These are phyloP conservation scores for Radopholus similis DNA, from an alignment of 1,140 invertebrate genomes.

Conservation along the genomic window DNA sequence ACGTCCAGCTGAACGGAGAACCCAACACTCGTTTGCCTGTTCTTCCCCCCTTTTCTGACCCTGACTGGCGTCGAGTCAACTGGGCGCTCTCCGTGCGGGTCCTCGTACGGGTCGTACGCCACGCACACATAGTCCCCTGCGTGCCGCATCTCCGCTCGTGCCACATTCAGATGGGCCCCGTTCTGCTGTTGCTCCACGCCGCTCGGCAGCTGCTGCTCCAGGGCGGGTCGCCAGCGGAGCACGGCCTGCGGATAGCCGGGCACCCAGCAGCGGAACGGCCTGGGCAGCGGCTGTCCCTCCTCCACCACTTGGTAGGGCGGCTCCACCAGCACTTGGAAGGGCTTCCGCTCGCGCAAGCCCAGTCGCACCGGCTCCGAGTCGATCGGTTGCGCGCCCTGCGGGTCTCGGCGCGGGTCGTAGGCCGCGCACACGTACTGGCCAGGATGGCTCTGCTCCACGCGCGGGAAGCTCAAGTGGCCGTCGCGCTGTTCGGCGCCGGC, in stretches of 20 bases:
- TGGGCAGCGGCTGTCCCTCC: constrained; percentile 31
- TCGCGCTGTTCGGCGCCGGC: constrained; percentile 39
- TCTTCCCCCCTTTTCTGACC: not conserved
- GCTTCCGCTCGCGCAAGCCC: constrained; percentile 19
- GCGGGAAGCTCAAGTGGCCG: constrained; percentile 43
- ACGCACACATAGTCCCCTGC: constrained; percentile 19
- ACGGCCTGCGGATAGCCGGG: constrained; percentile 44
- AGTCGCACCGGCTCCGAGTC: constrained; percentile 44
- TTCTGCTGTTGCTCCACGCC: constrained; percentile 38
- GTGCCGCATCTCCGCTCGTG: constrained; percentile 38
- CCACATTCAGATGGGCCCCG: constrained; percentile 38
- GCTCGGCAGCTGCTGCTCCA: constrained; percentile 33
- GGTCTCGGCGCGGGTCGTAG: constrained; percentile 43
- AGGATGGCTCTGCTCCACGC: constrained; percentile 22
- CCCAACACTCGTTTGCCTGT: not conserved
- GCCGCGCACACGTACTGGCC: constrained; percentile 54
- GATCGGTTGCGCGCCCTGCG: constrained; percentile 21
- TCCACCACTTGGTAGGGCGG: constrained; percentile 41
- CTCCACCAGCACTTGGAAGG: constrained; percentile 35
- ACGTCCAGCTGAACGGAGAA: constrained; percentile 11
- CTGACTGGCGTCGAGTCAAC: constrained; percentile 24
- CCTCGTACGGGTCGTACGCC: constrained; percentile 20
- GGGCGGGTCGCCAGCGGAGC: constrained; percentile 36
- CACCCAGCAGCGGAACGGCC: constrained; percentile 43
- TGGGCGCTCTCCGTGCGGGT: constrained; percentile 16